These are phyloP conservation scores for Piaya cayana DNA, from an alignment of 2,113 vertebrate genomes.

Conservation along the genomic window DNA sequence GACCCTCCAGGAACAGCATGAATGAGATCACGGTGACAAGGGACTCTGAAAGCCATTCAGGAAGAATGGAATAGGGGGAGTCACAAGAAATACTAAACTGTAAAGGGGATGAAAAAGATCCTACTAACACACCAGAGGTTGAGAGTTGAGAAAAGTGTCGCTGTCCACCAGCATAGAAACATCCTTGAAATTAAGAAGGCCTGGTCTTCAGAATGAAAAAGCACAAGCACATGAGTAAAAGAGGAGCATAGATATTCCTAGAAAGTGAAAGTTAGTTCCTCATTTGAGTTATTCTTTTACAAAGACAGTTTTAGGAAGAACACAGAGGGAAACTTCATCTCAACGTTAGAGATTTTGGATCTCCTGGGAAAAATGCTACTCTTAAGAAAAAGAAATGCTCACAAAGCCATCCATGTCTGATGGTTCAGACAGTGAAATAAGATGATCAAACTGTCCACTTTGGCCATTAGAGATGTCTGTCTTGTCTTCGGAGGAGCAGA, in stretches of 20 bases:
- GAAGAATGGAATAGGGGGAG: neutral
- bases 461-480: neutral
- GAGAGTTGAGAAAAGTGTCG: neutral
- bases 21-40: neutral
- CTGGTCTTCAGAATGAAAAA: neutral
- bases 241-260: neutral
- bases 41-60: neutral
- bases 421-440: neutral
- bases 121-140: neutral
- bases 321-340: neutral
- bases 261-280: neutral
- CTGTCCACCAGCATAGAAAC: neutral
- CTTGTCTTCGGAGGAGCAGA: neutral
- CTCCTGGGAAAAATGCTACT: neutral
- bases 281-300: neutral
- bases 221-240: accelerated
- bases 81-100: neutral
- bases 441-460: neutral
- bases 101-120: neutral
- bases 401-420: accelerated
- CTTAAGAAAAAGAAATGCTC: neutral
- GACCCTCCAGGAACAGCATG: neutral
- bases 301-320: neutral
- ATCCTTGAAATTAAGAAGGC: neutral
- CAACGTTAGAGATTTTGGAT: neutral